Conservation (phyloP, 2,797 vertebrate species). For the Semaprochilodus insignis region DNA sequence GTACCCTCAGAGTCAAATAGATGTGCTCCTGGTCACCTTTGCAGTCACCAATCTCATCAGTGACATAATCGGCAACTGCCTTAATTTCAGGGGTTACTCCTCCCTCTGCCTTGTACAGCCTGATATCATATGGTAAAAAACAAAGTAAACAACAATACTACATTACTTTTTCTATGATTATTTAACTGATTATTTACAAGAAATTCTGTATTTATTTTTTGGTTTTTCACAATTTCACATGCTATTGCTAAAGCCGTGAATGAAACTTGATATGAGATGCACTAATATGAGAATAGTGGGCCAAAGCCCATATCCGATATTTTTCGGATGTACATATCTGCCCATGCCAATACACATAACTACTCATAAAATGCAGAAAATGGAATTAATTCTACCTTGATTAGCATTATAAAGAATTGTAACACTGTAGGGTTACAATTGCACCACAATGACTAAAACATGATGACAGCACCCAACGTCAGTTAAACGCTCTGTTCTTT, state of each 20-base stretch:
- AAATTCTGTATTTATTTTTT: neutral
- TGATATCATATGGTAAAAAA: slow-evolving; percentile 47
- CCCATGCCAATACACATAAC: no score
- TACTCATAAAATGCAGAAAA: no score
- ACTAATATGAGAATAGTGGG: no score
- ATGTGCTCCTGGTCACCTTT: slow-evolving; percentile 82
- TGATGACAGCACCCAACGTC: no score
- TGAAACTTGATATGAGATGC: no score
- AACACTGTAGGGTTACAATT: no score
- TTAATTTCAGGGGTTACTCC: slow-evolving; percentile 80
- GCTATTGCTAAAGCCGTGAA: neutral
- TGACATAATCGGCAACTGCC: slow-evolving; percentile 83
- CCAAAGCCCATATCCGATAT: no score
- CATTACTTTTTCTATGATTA: neutral
- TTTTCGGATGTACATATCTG: no score
- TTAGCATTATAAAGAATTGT: no score
- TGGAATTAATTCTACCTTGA: no score
- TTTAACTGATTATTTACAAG: neutral
- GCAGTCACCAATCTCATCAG: slow-evolving; percentile 73
- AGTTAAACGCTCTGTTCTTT: no score
- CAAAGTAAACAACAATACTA: neutral
- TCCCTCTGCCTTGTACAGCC: slow-evolving; percentile 75
- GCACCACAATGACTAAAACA: no score
- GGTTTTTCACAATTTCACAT: neutral
- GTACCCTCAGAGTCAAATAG: slow-evolving; percentile 90